These are phyloP conservation scores for Uria aalge DNA, from an alignment of 2,113 vertebrate species.

Conservation along the genomic window DNA sequence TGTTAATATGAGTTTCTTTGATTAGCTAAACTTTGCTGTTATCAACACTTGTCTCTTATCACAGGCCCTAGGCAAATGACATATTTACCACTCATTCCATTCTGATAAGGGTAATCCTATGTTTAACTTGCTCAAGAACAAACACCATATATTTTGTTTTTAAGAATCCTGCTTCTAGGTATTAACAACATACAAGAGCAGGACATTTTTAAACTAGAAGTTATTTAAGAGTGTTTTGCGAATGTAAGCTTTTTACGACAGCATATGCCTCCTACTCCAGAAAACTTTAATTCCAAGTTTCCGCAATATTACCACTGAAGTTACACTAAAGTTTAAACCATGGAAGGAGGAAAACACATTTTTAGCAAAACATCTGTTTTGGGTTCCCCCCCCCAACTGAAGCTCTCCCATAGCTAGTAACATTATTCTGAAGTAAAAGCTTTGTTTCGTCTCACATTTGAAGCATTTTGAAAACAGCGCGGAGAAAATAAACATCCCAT, in stretches of 20 bases:
- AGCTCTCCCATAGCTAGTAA: not conserved
- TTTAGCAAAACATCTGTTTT: constrained; percentile 28
- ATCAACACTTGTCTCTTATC: constrained; percentile 76
- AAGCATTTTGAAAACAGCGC: not conserved
- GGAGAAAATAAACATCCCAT: not conserved
- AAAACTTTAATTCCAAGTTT: constrained; percentile 41
- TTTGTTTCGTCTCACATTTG: not conserved
- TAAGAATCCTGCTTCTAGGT: constrained; percentile 69
- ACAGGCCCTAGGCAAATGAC: constrained; percentile 65
- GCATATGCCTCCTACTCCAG: not conserved
- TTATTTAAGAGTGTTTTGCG: not conserved
- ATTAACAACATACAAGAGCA: constrained; percentile 52
- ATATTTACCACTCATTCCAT: constrained; percentile 76
- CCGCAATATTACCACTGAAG: not conserved
- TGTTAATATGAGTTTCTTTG: constrained; percentile 71
- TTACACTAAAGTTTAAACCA: not conserved
- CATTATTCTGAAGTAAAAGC: not conserved
- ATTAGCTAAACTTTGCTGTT: constrained; percentile 73
- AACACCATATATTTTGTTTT: constrained; percentile 66
- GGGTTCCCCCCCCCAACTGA: not conserved
- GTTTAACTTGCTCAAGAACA: constrained; percentile 75
- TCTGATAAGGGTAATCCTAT: constrained; percentile 75
- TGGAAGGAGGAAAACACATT: not conserved
- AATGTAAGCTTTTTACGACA: not conserved
- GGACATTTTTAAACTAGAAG: constrained; percentile 3